Conservation (phyloP, 2,797 vertebrate genomes). For the Pseudomugil gertrudae region DNA sequence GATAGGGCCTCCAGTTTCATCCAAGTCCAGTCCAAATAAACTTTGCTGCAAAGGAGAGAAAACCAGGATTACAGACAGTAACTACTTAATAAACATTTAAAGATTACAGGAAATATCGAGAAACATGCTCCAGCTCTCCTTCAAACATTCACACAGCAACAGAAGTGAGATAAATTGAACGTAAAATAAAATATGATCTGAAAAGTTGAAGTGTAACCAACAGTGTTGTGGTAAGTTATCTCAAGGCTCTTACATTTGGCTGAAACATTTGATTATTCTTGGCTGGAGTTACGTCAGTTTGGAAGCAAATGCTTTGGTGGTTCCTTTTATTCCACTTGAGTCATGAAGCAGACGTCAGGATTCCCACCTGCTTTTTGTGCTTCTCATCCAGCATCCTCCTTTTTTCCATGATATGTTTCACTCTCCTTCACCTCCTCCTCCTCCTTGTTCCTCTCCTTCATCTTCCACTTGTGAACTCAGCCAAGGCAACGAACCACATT, state of each 20-base stretch:
- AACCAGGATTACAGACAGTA: background rate
- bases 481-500: conserved; percentile 42
- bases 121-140: background rate
- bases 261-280: conserved; percentile 32
- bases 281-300: conserved; percentile 38
- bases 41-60: background rate
- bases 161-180: background rate
- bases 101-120: background rate
- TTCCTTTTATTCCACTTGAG: conserved; percentile 38
- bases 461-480: conserved; percentile 53
- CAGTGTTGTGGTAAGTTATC: background rate
- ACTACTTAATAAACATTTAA: background rate
- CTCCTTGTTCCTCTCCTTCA: conserved; percentile 35
- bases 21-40: background rate
- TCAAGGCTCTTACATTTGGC: background rate
- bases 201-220: background rate
- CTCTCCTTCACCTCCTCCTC: conserved; percentile 35
- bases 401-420: conserved; percentile 35
- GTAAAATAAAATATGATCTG: background rate
- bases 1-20: background rate
- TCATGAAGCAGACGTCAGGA: conserved; percentile 46
- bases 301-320: conserved; percentile 25
- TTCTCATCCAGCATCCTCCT: conserved; percentile 36
- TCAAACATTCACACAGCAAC: background rate
- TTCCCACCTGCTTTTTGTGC: conserved; percentile 53